Conservation (phyloP, 2,113 vertebrate species). For the Plecotus auritus region DNA sequence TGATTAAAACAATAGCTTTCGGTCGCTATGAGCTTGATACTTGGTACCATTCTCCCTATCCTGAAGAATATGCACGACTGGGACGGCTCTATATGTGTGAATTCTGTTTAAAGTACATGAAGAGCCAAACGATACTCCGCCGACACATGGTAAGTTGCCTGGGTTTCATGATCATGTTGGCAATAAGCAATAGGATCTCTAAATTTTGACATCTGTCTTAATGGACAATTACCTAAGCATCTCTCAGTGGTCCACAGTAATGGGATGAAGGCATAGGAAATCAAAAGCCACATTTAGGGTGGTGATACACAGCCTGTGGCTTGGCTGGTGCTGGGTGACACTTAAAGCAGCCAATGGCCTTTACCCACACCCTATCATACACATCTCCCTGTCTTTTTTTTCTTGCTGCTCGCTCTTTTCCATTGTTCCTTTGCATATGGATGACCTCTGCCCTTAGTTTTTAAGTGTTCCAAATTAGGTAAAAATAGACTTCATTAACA, state of each 20-base stretch:
- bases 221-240: not conserved
- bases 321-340: not conserved
- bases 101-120: constrained; percentile 99
- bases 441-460: not conserved
- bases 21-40: constrained; percentile 98
- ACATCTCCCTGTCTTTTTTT: not conserved
- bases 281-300: not conserved
- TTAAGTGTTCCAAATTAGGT: not conserved
- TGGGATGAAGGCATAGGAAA: not conserved
- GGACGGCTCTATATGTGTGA: constrained; percentile 98
- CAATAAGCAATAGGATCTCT: not conserved
- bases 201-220: not conserved
- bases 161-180: not conserved
- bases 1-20: constrained; percentile 99
- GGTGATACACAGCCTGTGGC: not conserved
- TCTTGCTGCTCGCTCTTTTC: not conserved
- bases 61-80: constrained; percentile 96
- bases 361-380: not conserved
- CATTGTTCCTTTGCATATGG: not conserved
- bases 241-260: not conserved
- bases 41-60: constrained; percentile 99
- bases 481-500: not conserved
- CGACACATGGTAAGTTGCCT: constrained; percentile 91
- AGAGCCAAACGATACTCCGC: constrained; percentile 98
- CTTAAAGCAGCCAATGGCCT: not conserved